Evolutionary conservation across 2,113 vertebrate species (phyloP), one percentile per base, ranked within the genome.

Genomic region (Ammospiza nelsoni): DNA sequence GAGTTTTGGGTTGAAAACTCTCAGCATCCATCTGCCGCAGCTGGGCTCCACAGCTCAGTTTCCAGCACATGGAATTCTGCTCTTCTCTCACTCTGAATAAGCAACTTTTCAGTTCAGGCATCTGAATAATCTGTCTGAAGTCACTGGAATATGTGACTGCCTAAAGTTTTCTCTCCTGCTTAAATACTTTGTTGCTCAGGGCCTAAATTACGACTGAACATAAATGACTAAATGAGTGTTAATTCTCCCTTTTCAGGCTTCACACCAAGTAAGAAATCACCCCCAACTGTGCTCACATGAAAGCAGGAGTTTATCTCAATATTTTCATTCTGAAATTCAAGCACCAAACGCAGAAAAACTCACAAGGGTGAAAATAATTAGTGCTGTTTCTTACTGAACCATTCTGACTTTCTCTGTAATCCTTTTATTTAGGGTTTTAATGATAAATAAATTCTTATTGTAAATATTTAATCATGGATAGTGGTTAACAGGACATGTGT

Each of bases 281-380:
- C 81, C 54, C 62, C 66, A 72, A 35, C 81, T 25, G 29, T 37
- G 29, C 59, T 92, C 33, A 35, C 58, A 61, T 37, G 62, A 78
- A 76, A 87, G 74, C 4, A 0, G 31, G 49, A 85, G 43, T 90
- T 94, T 89, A 87, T 75, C 87, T 94, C 90, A 85, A 49, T 93
- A 83, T 94, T 95, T 94, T 89, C 8, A 71, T 62, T 87, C 58
- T 78, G 73, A 81, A 92, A 77, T 91, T 73, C 52, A 78, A 91
- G 65, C n/a, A 62, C 4, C n/a, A 49, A 78, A 84, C 0, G 1
- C 31, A 88, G 67, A 62, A 59, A 77, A 91, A 44, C 61, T 55
- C 87, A 87, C 57, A 87, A 84, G 84, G 81, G 52, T 76, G 66
- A 57, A 87, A 89, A 87, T 78, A 91, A 93, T 72, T 72, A 85